These are phyloP conservation scores for Dendroctonus ponderosae DNA, from an alignment of 1,140 invertebrate species.

Conservation along the genomic window DNA sequence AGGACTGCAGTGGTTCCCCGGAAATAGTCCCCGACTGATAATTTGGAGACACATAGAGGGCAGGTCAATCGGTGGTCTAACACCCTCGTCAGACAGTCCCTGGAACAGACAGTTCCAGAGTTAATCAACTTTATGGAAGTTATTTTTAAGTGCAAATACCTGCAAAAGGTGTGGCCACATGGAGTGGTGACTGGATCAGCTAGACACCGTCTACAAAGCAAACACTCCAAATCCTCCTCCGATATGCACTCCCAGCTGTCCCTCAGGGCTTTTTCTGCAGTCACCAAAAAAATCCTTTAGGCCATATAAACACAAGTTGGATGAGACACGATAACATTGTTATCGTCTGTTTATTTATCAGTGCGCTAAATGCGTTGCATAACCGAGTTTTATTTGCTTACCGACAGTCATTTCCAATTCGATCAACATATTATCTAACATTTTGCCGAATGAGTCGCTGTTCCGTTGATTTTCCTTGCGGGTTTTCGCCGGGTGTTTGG, in stretches of 20 bases:
- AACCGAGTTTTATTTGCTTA: background rate
- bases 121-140: background rate
- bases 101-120: slow-evolving; percentile 18
- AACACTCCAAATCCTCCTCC: slow-evolving; percentile 76
- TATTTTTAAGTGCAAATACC: slow-evolving; percentile 6
- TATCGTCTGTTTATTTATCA: background rate
- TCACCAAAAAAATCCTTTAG: slow-evolving; percentile 5
- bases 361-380: background rate
- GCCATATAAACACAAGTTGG: too few relatives aligned
- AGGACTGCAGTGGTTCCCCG: slow-evolving; percentile 64
- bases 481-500: slow-evolving; percentile 13
- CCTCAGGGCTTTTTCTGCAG: slow-evolving; percentile 31
- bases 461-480: slow-evolving; percentile 6
- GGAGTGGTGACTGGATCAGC: slow-evolving; percentile 82
- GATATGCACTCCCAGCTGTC: slow-evolving; percentile 40
- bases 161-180: slow-evolving; percentile 70
- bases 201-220: slow-evolving; percentile 76
- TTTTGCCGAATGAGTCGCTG: slow-evolving; percentile 9
- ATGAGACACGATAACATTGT: background rate
- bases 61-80: slow-evolving; percentile 60
- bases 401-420: slow-evolving; percentile 14
- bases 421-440: slow-evolving; percentile 11
- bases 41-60: slow-evolving; percentile 81
- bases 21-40: slow-evolving; percentile 61
- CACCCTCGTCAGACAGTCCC: slow-evolving; percentile 57